A percentile compares a stretch with the other conserved stretches of the same genome.
Conservation (phyloP, 2,888 invertebrate genomes). For the Schizaphis graminum region DNA sequence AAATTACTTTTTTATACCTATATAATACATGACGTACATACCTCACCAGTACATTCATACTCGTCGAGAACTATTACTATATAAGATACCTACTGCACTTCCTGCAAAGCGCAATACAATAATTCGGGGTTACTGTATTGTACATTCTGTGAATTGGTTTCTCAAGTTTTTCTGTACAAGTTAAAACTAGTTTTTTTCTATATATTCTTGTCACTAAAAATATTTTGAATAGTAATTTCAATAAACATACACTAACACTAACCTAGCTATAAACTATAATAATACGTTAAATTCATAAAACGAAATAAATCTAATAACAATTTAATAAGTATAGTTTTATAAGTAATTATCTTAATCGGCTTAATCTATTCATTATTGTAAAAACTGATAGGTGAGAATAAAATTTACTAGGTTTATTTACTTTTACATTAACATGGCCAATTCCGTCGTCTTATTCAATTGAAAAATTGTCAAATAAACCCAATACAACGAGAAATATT, state of each 20-base stretch:
- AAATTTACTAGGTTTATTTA: neutral
- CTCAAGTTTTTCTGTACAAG: neutral
- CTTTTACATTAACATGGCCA: too few species aligned
- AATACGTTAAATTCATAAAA: neutral
- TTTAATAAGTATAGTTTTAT: neutral
- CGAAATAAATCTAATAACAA: neutral
- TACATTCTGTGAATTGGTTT: neutral
- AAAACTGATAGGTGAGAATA: neutral
- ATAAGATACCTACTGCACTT: neutral
- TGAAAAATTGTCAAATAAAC: neutral
- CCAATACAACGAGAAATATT: neutral
- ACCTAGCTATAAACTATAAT: neutral
- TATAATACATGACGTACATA: neutral
- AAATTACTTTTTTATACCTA: conserved; percentile 9
- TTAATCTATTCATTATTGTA: neutral
- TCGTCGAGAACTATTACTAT: neutral
- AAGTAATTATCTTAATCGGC: neutral
- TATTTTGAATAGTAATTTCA: neutral
- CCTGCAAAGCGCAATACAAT: neutral
- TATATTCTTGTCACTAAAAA: neutral
- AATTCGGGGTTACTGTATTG: neutral
- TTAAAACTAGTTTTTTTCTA: neutral
- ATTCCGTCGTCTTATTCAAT: neutral
- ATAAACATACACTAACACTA: too few species aligned
- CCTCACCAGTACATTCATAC: neutral